Evolutionary conservation across 2,888 invertebrate genomes (phyloP), one percentile per base, ranked within the genome.

Genomic region (Aspidapion aeneum): DNA sequence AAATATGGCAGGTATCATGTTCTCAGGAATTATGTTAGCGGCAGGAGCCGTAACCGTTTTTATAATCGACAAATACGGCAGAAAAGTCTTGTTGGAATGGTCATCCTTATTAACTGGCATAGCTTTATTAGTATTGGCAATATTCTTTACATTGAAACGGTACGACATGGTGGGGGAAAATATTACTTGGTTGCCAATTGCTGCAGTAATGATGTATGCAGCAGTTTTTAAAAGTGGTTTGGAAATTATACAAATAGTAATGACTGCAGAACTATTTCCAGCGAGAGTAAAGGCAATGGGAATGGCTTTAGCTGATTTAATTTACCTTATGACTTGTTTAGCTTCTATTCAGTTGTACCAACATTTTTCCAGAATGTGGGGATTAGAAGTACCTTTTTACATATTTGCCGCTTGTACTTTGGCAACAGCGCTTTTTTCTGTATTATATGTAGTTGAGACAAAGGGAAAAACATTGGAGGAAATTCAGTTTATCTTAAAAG

Each of bases 191-290:
- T 65, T 73, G 55, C 77, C 77, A 0, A 63, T 63, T n/a, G 62
- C 60, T 7, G 50, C 63, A 3, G 61, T 65, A 2, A 65, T 65
- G 65, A 49, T 65, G 1, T 65, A 65, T 17, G 70, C 67, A 17
- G 77, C 71, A 12, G 72, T 74, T 2, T 78, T 77, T 57, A 77
- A 78, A 68, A 72, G 76, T 21, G 79, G 79, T 0, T 65, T 79
- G n/a, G 79, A 78, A 1, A 74, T 77, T 56, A 76, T 79, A 5
- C 78, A 78, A 0, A 78, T 78, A 22, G 77, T 79, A 1, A 71
- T 78, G 66, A 78, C 78, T 5, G 78, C 77, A 0, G 79, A 79
- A 66, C 63, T 79, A n/a, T 79, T 79, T 63, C 79, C 79, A 0
- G 75, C 79, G 2, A 77, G 74, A 65, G 75, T 79, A 2, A 79